These are phyloP conservation scores for Morone saxatilis DNA, from an alignment of 2,113 vertebrate genomes.

Conservation along the genomic window DNA sequence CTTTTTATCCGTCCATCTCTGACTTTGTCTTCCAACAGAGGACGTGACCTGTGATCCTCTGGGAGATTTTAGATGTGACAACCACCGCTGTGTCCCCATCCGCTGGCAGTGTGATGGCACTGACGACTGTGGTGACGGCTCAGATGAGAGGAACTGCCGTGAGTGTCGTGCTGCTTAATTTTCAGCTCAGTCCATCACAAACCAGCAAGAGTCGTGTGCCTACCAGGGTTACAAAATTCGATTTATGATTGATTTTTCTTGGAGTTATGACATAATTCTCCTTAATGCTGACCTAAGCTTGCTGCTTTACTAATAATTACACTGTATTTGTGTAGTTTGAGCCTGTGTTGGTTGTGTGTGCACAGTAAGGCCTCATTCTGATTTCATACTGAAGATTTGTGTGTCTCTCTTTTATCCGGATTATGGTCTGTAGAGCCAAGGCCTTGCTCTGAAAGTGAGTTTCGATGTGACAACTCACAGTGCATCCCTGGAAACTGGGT, in stretches of 20 bases:
- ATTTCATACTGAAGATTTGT: slow-evolving; percentile 7
- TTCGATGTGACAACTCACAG: slow-evolving; percentile 72
- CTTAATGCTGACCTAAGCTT: background rate
- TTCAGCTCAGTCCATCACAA: background rate
- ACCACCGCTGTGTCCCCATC: slow-evolving; percentile 81
- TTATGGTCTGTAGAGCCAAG: slow-evolving; percentile 71
- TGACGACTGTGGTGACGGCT: slow-evolving; percentile 80
- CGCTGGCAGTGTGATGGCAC: slow-evolving; percentile 81
- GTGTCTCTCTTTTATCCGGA: background rate
- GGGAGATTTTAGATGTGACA: slow-evolving; percentile 83
- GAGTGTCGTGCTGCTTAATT: slow-evolving; percentile 19
- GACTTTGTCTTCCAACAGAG: slow-evolving; percentile 63
- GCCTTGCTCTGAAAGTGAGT: slow-evolving; percentile 82
- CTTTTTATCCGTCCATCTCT: slow-evolving; percentile 1
- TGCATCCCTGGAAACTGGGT: slow-evolving; percentile 82
- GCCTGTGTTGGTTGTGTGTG: background rate
- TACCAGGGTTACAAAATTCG: no score
- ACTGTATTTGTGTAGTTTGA: background rate
- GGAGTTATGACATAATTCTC: background rate
- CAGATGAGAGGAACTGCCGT: slow-evolving; percentile 83
- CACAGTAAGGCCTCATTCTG: background rate
- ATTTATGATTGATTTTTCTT: background rate
- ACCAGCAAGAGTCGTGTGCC: background rate
- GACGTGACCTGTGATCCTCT: slow-evolving; percentile 79
- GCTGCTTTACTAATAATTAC: background rate